phyloP scores from a whole-genome alignment of 2,888 invertebrate genomes.

The Carpatolechia fugitivella region DNA sequence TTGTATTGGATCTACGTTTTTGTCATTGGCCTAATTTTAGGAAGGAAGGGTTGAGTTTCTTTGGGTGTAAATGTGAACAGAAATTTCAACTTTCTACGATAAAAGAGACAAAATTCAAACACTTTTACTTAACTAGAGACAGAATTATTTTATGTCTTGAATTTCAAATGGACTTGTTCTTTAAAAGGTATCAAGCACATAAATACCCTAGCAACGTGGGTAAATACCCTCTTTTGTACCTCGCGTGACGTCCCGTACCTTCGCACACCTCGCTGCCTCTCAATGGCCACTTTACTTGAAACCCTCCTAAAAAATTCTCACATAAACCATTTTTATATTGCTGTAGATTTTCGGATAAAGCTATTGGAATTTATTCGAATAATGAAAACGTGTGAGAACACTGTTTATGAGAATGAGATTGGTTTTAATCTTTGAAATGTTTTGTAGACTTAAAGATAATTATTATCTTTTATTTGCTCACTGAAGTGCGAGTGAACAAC shows the following conservation, averaged over 20 bases:
- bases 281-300: neutral
- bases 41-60: no score
- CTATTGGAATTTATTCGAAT: neutral
- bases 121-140: no score
- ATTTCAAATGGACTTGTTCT: neutral
- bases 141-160: neutral
- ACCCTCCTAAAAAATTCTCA: neutral
- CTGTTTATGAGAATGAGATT: neutral
- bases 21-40: no score
- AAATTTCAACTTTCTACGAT: no score
- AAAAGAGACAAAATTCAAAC: no score
- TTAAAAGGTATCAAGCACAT: no score
- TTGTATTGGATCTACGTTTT: no score
- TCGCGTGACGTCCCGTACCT: neutral
- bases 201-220: neutral
- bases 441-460: no score
- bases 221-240: neutral
- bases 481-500: no score
- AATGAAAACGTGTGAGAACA: neutral
- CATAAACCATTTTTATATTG: constrained; percentile 7
- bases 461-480: no score
- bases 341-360: constrained; percentile 8
- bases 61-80: no score
- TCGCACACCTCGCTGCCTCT: neutral
- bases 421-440: neutral